Percentiles rank a stretch among this genome's conserved stretches.
phyloP scores from a whole-genome alignment of 2,113 vertebrate species.

The Protomyctophum bolini region DNA sequence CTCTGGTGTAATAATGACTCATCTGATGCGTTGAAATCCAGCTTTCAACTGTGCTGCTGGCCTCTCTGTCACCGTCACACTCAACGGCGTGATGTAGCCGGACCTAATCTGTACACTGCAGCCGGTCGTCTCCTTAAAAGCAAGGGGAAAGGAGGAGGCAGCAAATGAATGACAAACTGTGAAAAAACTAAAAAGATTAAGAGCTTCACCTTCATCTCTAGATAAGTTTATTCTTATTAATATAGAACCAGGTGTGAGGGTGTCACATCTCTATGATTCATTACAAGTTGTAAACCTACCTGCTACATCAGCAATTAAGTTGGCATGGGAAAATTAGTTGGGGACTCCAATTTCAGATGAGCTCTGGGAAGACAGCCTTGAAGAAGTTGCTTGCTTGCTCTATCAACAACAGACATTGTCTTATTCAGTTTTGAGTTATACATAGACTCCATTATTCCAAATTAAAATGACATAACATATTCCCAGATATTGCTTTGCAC shows the following conservation, averaged over 20 bases:
- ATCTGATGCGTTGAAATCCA: constrained; percentile 49
- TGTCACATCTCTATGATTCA: too few relatives aligned
- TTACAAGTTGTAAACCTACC: too few relatives aligned
- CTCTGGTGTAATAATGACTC: constrained; percentile 53
- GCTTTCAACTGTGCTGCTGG: constrained; percentile 31
- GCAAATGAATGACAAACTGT: background rate
- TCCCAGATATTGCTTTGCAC: too few relatives aligned
- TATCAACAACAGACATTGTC: too few relatives aligned
- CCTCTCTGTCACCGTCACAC: background rate
- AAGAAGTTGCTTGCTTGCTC: too few relatives aligned
- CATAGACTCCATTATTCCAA: too few relatives aligned
- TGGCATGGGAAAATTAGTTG: background rate
- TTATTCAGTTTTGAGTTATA: too few relatives aligned
- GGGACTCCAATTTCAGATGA: background rate
- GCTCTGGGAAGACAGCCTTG: background rate
- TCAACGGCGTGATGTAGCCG: background rate
- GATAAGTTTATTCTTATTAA: too few relatives aligned
- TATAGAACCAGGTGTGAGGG: too few relatives aligned
- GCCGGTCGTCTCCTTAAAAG: constrained; percentile 27
- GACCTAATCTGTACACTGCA: constrained; percentile 21
- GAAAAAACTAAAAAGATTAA: constrained; percentile 1
- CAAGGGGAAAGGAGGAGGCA: background rate
- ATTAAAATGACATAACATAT: too few relatives aligned
- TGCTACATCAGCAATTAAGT: too few relatives aligned
- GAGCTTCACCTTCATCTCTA: too few relatives aligned